Percentiles rank a stretch among this genome's conserved stretches.
Conservation (phyloP, 2,888 invertebrate species). For the Odontomyia ornata region DNA sequence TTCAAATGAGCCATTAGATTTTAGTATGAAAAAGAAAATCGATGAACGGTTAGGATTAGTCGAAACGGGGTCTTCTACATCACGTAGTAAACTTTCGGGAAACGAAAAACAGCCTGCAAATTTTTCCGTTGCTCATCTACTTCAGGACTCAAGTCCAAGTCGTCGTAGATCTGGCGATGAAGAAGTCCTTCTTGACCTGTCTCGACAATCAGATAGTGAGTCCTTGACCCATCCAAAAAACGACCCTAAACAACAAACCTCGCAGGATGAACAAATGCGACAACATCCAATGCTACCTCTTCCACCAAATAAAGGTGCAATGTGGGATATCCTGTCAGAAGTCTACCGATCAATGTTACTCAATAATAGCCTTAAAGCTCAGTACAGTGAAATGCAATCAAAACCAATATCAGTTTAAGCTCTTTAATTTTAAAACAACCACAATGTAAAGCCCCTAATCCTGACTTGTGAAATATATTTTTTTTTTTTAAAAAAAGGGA, state of each 20-base stretch:
- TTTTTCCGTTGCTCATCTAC: conserved; percentile 26
- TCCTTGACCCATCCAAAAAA: neutral
- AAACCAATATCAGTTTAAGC: conserved; percentile 61
- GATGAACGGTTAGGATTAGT: conserved; percentile 45
- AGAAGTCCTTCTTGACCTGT: conserved; percentile 32
- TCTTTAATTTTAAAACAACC: too few relatives aligned
- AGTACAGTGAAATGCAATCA: conserved; percentile 59
- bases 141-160: neutral
- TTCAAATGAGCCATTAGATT: conserved; percentile 60
- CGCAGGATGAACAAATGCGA: neutral
- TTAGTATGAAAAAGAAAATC: conserved; percentile 59
- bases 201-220: conserved; percentile 22
- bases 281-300: neutral
- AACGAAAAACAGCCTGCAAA: conserved; percentile 58
- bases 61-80: conserved; percentile 40
- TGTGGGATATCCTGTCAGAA: conserved; percentile 62
- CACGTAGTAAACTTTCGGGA: conserved; percentile 56
- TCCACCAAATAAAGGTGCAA: conserved; percentile 52
- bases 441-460: too few relatives aligned
- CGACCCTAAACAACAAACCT: neutral
- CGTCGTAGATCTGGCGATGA: neutral
- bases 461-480: neutral
- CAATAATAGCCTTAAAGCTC: conserved; percentile 55
- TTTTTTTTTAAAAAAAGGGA: neutral
- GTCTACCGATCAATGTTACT: conserved; percentile 63